Percentiles rank a stretch among this genome's conserved stretches.
phyloP scores from a whole-genome alignment of 2,797 vertebrate genomes.

The Pogonophryne albipinna region DNA sequence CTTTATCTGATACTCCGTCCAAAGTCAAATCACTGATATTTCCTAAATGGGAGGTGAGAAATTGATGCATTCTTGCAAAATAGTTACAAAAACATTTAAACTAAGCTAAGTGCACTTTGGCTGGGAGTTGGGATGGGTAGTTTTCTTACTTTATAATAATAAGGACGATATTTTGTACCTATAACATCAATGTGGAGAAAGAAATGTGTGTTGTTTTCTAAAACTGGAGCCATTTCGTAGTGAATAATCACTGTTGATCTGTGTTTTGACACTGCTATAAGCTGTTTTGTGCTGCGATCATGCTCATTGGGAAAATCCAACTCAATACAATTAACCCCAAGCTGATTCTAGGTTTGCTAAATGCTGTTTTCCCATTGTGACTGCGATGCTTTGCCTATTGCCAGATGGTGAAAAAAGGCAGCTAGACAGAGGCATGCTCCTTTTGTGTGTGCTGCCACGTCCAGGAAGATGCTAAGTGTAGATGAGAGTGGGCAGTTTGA shows the following conservation, averaged over 20 bases:
- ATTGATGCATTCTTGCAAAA: not conserved
- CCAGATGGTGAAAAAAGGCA: no score
- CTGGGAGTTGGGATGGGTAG: no score
- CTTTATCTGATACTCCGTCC: not conserved
- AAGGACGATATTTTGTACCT: no score
- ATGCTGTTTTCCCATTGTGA: not conserved
- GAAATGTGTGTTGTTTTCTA: not conserved
- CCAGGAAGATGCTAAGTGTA: constrained; percentile 56
- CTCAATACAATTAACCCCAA: not conserved
- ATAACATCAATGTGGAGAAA: not conserved
- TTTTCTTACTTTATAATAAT: no score
- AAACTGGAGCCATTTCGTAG: not conserved
- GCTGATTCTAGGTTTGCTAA: not conserved
- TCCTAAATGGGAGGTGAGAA: constrained; percentile 1
- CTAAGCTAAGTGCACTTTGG: no score
- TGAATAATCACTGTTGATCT: no score
- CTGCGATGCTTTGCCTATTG: no score
- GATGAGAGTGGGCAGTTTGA: constrained; percentile 78
- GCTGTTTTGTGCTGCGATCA: not conserved
- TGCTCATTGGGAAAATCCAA: not conserved
- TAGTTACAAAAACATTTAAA: not conserved
- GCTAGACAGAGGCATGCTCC: constrained; percentile 28
- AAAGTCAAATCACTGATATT: not conserved
- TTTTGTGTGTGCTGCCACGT: constrained; percentile 51
- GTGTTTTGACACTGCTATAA: no score